Evolutionary conservation across 1,140 invertebrate genomes (phyloP).

Genomic region (Aethina tumida): DNA sequence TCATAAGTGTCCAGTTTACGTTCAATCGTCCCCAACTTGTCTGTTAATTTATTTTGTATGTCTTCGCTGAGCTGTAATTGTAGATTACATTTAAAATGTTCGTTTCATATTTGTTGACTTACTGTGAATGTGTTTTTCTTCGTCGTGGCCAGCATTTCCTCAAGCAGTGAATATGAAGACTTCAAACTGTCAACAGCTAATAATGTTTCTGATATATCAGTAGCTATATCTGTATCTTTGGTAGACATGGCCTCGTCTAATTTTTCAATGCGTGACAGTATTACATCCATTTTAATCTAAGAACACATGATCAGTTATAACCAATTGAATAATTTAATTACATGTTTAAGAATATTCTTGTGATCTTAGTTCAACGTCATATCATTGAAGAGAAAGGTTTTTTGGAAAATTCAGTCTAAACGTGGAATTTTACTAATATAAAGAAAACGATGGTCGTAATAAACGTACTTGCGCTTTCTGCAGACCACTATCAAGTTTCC

Average conservation of each 20-base stretch:
- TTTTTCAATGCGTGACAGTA: constrained; percentile 22
- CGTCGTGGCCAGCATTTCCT: constrained; percentile 6
- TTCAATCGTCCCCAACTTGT: too few species aligned
- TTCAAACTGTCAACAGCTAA: constrained; percentile 27
- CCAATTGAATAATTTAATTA: background rate
- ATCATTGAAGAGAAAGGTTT: too few species aligned
- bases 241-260: constrained; percentile 24
- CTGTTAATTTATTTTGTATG: background rate
- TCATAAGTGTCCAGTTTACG: too few species aligned
- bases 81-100: too few species aligned
- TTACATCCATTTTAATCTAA: constrained; percentile 26
- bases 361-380: too few species aligned
- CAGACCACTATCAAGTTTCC: constrained; percentile 29
- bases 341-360: background rate
- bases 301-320: constrained; percentile 6
- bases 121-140: constrained; percentile 19
- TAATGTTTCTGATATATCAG: constrained; percentile 25
- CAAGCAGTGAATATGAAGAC: too few species aligned
- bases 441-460: too few species aligned
- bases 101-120: too few species aligned
- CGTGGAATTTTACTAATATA: too few species aligned
- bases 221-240: constrained; percentile 25
- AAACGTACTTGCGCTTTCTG: constrained; percentile 35
- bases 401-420: too few species aligned
- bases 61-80: constrained; percentile 1